phyloP scores from a whole-genome alignment of 1,140 invertebrate genomes.

The Cataglyphis hispanica region DNA sequence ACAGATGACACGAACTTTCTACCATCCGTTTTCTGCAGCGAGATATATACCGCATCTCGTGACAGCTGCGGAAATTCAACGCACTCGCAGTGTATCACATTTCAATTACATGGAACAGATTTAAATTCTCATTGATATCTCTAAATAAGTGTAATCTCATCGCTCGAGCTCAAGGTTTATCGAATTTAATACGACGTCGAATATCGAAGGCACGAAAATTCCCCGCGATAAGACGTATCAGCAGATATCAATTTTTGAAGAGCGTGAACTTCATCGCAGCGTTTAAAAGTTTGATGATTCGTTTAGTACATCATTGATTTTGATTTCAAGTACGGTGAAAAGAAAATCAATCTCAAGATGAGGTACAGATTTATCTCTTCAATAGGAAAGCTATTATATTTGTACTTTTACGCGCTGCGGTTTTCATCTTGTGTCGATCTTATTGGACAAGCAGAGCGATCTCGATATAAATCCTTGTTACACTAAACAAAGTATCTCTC shows the following conservation, averaged over 20 bases:
- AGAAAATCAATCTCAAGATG: constrained; percentile 22
- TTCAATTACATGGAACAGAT: constrained; percentile 32
- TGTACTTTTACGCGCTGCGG: too few relatives aligned
- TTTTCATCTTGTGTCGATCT: neutral
- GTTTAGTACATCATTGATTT: constrained; percentile 26
- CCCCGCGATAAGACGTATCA: constrained; percentile 38
- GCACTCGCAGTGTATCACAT: constrained; percentile 16
- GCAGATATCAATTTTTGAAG: constrained; percentile 36
- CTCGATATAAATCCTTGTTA: neutral
- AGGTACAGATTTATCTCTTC: neutral
- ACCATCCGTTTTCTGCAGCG: neutral
- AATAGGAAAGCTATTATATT: neutral
- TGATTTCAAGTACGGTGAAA: constrained; percentile 28
- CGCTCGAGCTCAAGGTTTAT: neutral
- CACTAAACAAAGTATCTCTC: constrained; percentile 5
- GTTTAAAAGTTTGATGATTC: constrained; percentile 49
- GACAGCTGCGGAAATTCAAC: constrained; percentile 54
- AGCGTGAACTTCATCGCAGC: constrained; percentile 17
- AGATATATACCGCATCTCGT: constrained; percentile 11
- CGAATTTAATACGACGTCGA: constrained; percentile 14
- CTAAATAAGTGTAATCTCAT: neutral
- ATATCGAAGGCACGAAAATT: constrained; percentile 20
- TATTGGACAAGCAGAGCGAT: neutral
- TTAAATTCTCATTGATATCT: constrained; percentile 22
- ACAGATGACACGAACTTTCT: constrained; percentile 26